phyloP scores from a whole-genome alignment of 2,113 vertebrate species.

The Toxostoma redivivum region DNA sequence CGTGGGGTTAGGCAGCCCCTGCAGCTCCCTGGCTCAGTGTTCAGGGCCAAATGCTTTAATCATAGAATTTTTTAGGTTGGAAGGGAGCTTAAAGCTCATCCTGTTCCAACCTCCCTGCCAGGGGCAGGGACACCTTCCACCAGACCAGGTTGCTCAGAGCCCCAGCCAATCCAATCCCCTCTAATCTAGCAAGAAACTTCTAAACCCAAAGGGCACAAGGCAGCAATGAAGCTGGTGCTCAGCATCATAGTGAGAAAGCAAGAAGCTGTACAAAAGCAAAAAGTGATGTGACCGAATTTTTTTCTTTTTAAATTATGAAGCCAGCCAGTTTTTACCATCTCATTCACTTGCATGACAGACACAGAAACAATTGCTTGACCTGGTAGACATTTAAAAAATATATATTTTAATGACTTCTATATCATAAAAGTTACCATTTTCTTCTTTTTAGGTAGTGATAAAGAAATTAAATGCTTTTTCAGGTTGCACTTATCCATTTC shows the following conservation, averaged over 20 bases:
- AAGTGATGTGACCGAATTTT: neutral
- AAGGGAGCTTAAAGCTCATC: neutral
- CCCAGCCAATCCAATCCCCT: neutral
- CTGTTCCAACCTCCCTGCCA: neutral
- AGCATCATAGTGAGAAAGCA: neutral
- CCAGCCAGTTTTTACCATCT: neutral
- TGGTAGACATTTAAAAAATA: neutral
- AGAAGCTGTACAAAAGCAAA: neutral
- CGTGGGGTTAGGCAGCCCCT: accelerated
- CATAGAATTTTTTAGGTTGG: neutral
- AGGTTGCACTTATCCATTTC: neutral
- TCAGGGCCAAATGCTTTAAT: neutral
- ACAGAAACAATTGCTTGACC: neutral
- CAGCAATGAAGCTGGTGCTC: neutral
- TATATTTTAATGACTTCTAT: neutral
- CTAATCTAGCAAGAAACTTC: neutral
- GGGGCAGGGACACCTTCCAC: neutral
- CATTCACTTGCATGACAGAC: neutral
- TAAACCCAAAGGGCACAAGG: neutral
- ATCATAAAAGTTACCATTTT: neutral
- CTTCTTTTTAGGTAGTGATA: neutral
- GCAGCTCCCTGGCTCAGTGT: neutral
- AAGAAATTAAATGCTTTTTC: neutral
- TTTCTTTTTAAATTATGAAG: neutral
- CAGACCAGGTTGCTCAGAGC: neutral